These are phyloP conservation scores for Caenorhabditis panamensis DNA, from an alignment of 2,888 invertebrate species.

Conservation along the genomic window DNA sequence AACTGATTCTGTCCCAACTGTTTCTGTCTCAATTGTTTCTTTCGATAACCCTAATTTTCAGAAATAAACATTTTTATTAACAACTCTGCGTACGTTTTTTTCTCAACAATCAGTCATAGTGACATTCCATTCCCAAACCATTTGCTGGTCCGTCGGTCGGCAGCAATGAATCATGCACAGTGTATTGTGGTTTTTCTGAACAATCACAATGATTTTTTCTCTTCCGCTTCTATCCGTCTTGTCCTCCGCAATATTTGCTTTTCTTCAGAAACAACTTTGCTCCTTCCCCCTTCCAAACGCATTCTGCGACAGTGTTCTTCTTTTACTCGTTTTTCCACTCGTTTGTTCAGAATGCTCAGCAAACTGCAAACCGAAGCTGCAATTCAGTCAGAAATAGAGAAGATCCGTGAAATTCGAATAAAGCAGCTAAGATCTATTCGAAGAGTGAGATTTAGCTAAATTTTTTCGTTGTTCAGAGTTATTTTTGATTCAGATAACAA, in stretches of 20 bases:
- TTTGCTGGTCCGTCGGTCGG: not conserved
- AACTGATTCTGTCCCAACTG: too few relatives aligned
- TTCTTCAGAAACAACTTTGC: not conserved
- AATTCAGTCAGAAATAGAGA: not conserved
- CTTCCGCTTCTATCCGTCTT: not conserved
- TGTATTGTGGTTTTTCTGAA: not conserved
- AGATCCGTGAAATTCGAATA: not conserved
- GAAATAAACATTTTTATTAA: too few relatives aligned
- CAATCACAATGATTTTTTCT: not conserved
- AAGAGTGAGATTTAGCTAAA: not conserved
- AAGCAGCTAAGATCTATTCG: slow-evolving; percentile 2
- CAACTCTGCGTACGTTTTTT: too few relatives aligned
- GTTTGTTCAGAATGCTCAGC: slow-evolving; percentile 5
- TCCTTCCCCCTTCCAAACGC: not conserved
- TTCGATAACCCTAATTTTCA: too few relatives aligned
- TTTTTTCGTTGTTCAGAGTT: not conserved
- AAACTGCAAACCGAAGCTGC: not conserved
- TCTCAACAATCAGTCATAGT: too few relatives aligned
- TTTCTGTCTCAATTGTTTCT: too few relatives aligned
- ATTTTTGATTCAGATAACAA: not conserved
- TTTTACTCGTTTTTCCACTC: not conserved
- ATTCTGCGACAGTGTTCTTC: not conserved
- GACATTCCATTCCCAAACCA: not conserved
- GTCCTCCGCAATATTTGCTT: not conserved
- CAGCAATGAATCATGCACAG: not conserved